Conservation (phyloP, 2,888 invertebrate species). For the Platycnemis pennipes region DNA sequence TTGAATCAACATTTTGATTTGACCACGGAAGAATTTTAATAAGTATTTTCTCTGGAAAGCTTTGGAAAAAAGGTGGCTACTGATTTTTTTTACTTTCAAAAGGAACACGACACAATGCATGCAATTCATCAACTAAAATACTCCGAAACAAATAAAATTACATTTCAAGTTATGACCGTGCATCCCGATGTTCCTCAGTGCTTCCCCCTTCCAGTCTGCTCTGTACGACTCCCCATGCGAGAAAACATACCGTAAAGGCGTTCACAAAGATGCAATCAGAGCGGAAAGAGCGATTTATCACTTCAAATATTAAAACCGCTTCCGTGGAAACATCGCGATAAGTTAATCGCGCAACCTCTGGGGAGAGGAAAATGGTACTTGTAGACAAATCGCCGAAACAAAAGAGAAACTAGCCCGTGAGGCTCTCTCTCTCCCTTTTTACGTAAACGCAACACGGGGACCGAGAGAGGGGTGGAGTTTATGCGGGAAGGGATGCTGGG, state of each 20-base stretch:
- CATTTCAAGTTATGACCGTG: not conserved
- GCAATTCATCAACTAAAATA: no score
- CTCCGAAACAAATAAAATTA: not conserved
- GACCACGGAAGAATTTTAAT: no score
- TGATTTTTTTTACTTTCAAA: no score
- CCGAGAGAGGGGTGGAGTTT: no score
- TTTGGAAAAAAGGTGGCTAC: not conserved
- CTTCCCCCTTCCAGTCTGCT: not conserved
- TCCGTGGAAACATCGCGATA: conserved; percentile 20
- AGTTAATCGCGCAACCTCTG: not conserved
- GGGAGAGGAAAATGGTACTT: not conserved
- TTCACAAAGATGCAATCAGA: conserved; percentile 8
- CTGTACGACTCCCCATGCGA: not conserved
- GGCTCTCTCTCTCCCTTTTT: not conserved
- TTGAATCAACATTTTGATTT: no score
- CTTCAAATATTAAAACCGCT: conserved; percentile 1
- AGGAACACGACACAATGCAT: no score
- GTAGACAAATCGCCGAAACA: conserved; percentile 44
- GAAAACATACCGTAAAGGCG: not conserved
- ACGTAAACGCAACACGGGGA: no score
- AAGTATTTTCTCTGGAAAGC: not conserved
- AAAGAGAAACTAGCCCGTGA: conserved; percentile 17
- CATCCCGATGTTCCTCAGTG: not conserved
- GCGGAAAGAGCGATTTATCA: conserved; percentile 24
- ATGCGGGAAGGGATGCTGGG: not conserved